Percentiles rank a stretch among this genome's conserved stretches.
phyloP scores from a whole-genome alignment of 2,888 invertebrate species.

The Agrochola litura region DNA sequence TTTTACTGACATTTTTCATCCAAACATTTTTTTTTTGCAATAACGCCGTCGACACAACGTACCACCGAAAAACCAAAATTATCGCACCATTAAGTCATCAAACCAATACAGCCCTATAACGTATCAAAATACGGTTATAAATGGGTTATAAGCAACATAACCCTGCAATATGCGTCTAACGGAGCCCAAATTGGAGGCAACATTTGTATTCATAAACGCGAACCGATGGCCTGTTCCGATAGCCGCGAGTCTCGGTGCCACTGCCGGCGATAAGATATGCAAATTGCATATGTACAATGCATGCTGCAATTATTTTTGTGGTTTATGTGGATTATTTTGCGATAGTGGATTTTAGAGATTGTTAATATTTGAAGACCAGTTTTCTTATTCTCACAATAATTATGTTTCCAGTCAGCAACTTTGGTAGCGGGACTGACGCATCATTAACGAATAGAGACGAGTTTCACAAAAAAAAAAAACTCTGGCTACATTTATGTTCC shows the following conservation, averaged over 20 bases:
- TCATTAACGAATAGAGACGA: not conserved
- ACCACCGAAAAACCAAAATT: not conserved
- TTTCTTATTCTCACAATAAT: not conserved
- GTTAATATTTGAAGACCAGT: not conserved
- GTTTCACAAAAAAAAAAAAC: not conserved
- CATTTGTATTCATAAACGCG: constrained; percentile 68
- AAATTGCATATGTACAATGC: constrained; percentile 43
- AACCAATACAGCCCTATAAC: constrained; percentile 2
- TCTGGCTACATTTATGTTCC: too few relatives aligned
- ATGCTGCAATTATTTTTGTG: constrained; percentile 41
- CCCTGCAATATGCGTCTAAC: constrained; percentile 53
- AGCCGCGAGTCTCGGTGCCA: constrained; percentile 49
- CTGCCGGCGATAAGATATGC: constrained; percentile 52
- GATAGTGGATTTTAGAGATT: not conserved
- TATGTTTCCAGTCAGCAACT: not conserved
- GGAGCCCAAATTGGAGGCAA: constrained; percentile 57
- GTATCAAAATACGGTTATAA: constrained; percentile 33
- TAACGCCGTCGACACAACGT: too few relatives aligned
- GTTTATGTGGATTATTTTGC: constrained; percentile 22
- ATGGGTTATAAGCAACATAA: constrained; percentile 25
- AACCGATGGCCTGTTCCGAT: constrained; percentile 61
- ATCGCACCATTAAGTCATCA: constrained; percentile 1
- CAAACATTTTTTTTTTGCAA: too few relatives aligned
- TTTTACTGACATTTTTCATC: too few relatives aligned
- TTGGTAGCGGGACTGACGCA: not conserved